phyloP scores from a whole-genome alignment of 2,888 invertebrate genomes.

The Phalera bucephala region DNA sequence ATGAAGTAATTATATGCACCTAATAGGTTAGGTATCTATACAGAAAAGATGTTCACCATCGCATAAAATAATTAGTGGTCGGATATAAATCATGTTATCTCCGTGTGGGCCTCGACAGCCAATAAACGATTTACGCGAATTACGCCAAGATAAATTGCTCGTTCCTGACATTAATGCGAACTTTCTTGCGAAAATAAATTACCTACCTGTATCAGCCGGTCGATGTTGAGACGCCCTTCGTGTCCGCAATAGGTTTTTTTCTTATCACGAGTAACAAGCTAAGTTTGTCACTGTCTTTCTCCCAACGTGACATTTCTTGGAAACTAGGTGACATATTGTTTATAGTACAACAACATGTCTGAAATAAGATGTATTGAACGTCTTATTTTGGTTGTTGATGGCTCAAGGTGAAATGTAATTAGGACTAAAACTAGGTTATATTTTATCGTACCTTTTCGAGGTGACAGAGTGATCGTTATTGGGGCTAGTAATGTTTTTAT shows the following conservation, averaged over 20 bases:
- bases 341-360: conserved; percentile 9
- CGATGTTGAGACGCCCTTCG: conserved; percentile 39
- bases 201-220: conserved; percentile 60
- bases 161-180: conserved; percentile 68
- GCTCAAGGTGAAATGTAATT: conserved; percentile 1
- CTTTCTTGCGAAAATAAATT: conserved; percentile 68
- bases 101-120: conserved; percentile 64
- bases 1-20: no score
- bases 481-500: no score
- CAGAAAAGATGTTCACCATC: conserved; percentile 28
- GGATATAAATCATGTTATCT: conserved; percentile 62
- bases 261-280: conserved; percentile 32
- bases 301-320: conserved; percentile 20
- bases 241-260: conserved; percentile 39
- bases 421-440: background rate
- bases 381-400: no score
- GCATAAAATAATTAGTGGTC: conserved; percentile 52
- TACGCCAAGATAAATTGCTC: conserved; percentile 71
- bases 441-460: conserved; percentile 8
- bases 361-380: conserved; percentile 1
- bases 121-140: conserved; percentile 75
- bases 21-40: conserved; percentile 8
- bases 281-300: conserved; percentile 47
- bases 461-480: no score
- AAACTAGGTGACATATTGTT: conserved; percentile 23